Percentiles rank a stretch among this genome's conserved stretches.
Evolutionary conservation across 2,113 vertebrate species (phyloP).

Genomic region (Cynopterus brachyotis): DNA sequence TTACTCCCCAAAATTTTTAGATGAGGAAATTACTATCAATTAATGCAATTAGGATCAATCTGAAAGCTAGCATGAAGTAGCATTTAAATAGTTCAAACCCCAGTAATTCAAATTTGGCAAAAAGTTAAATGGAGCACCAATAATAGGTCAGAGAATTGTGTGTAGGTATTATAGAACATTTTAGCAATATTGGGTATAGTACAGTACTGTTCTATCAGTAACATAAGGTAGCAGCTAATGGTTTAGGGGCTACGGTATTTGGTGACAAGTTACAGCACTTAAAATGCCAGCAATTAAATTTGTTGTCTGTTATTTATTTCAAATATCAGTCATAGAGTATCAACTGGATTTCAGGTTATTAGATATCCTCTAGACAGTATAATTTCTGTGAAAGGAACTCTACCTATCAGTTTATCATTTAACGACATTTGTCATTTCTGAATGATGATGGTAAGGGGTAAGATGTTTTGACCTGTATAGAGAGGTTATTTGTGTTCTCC

Average conservation of each 20-base stretch:
- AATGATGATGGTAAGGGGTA: slow-evolving; percentile 10
- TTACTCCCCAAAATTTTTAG: slow-evolving; percentile 71
- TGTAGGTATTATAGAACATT: slow-evolving; percentile 45
- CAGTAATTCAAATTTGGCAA: slow-evolving; percentile 79
- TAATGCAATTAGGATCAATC: slow-evolving; percentile 80
- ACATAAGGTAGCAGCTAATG: slow-evolving; percentile 60
- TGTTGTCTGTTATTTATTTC: slow-evolving; percentile 73
- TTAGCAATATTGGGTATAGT: slow-evolving; percentile 27
- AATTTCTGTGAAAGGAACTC: slow-evolving; percentile 63
- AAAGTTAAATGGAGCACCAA: slow-evolving; percentile 76
- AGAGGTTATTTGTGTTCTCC: not conserved
- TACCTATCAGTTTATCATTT: slow-evolving; percentile 68
- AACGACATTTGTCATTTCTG: slow-evolving; percentile 52
- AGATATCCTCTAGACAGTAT: slow-evolving; percentile 63
- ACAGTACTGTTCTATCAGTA: slow-evolving; percentile 52
- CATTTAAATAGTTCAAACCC: slow-evolving; percentile 73
- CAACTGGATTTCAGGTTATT: slow-evolving; percentile 59
- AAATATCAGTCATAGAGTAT: slow-evolving; percentile 62
- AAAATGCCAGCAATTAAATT: slow-evolving; percentile 77
- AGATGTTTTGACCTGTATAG: slow-evolving; percentile 34
- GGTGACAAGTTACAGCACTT: slow-evolving; percentile 68
- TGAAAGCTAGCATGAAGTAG: slow-evolving; percentile 74
- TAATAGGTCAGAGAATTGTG: slow-evolving; percentile 71
- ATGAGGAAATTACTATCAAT: slow-evolving; percentile 79
- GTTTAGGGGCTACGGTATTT: slow-evolving; percentile 50